Conservation (phyloP, 2,888 invertebrate species). For the Leptopterna dolabrata region DNA sequence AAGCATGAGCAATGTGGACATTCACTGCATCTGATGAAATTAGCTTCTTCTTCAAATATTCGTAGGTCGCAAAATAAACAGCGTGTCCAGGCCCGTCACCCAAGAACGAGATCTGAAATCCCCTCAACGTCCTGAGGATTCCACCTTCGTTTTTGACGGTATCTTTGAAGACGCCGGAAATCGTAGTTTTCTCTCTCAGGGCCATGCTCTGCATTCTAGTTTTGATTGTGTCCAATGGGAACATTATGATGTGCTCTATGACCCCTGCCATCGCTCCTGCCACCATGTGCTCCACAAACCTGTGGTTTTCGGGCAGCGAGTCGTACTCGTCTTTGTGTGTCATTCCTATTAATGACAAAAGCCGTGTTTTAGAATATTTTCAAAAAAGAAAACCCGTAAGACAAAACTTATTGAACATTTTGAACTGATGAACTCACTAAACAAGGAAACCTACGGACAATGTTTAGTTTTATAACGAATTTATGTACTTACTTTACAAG, state of each 20-base stretch:
- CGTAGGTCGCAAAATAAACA: constrained; percentile 58
- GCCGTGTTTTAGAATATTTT: too few species aligned
- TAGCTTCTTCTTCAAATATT: constrained; percentile 49
- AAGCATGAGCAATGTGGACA: constrained; percentile 38
- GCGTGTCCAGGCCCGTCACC: constrained; percentile 59
- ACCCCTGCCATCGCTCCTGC: constrained; percentile 58
- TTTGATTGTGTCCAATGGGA: constrained; percentile 58
- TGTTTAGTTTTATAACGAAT: too few species aligned
- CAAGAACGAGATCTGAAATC: constrained; percentile 53
- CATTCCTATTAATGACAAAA: not conserved
- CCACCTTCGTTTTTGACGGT: constrained; percentile 56
- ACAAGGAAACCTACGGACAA: too few species aligned
- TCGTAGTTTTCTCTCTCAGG: constrained; percentile 29
- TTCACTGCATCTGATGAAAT: constrained; percentile 27
- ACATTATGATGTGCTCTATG: constrained; percentile 58
- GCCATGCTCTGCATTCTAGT: constrained; percentile 58
- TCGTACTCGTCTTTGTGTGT: not conserved
- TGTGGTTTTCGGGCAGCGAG: not conserved
- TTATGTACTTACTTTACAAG: not conserved
- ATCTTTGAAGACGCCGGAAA: constrained; percentile 39
- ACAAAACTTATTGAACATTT: too few species aligned
- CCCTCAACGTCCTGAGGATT: constrained; percentile 50
- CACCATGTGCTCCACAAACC: constrained; percentile 49
- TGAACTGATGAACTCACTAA: too few species aligned
- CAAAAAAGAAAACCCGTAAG: too few species aligned